phyloP scores from a whole-genome alignment of 2,797 vertebrate genomes.

The Spea hammondii region DNA sequence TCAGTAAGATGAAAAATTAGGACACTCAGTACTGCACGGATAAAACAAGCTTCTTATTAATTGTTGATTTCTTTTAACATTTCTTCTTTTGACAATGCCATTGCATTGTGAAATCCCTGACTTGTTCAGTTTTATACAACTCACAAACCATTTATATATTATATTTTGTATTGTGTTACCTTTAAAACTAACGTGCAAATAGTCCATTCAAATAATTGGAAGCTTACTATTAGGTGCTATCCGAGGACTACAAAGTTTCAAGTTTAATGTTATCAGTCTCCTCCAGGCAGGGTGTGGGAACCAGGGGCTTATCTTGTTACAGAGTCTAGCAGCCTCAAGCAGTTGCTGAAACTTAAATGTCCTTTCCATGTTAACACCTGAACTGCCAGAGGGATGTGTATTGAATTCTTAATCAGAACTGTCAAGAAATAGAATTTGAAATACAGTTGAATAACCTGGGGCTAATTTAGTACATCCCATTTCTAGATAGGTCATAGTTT shows the following conservation, averaged over 20 bases:
- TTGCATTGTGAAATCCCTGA: no score
- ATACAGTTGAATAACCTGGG: no score
- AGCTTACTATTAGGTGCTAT: not conserved
- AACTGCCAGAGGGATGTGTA: not conserved
- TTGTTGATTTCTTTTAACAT: no score
- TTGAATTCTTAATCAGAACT: conserved; percentile 11
- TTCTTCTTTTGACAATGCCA: no score
- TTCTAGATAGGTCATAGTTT: no score
- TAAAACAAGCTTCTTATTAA: no score
- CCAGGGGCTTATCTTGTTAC: conserved; percentile 8
- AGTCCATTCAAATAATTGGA: not conserved
- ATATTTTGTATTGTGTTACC: no score
- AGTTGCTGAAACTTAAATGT: conserved; percentile 31
- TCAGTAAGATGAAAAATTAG: no score
- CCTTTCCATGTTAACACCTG: conserved; percentile 5
- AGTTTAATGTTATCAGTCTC: not conserved
- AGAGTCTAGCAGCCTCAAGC: conserved; percentile 11
- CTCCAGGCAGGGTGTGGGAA: not conserved
- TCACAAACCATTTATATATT: no score
- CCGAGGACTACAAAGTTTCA: not conserved
- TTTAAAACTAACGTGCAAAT: not conserved
- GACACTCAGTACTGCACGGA: no score
- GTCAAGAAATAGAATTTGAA: not conserved
- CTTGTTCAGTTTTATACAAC: no score
- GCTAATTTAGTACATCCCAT: no score